A percentile compares a stretch with the other conserved stretches of the same genome.
These are phyloP conservation scores for Petrophora chlorosata DNA, from an alignment of 2,888 invertebrate genomes.

Conservation along the genomic window DNA sequence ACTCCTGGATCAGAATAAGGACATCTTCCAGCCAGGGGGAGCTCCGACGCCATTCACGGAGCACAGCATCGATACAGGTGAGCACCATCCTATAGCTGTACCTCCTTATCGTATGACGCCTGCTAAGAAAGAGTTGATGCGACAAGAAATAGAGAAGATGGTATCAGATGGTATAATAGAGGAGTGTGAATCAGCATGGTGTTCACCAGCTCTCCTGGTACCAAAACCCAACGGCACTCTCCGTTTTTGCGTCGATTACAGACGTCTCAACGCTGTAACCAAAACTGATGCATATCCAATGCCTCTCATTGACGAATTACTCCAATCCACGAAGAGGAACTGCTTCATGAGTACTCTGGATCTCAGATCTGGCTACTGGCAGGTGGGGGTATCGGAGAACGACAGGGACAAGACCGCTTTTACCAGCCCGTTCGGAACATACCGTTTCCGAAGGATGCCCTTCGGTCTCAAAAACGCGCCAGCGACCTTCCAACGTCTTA, in stretches of 20 bases:
- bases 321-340: no score
- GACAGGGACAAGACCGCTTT: no score
- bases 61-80: conserved; percentile 5
- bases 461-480: no score
- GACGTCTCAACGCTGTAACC: not conserved
- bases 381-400: no score
- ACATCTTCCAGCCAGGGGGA: no score
- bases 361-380: no score
- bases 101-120: conserved; percentile 4
- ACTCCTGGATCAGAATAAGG: no score
- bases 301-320: no score
- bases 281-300: conserved; percentile 1
- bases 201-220: conserved; percentile 50
- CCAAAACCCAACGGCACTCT: conserved; percentile 21
- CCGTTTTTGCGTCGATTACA: conserved; percentile 3
- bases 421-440: no score
- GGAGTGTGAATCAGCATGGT: conserved; percentile 55
- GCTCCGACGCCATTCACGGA: conserved; percentile 3
- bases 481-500: no score
- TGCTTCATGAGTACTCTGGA: no score
- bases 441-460: no score
- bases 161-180: conserved; percentile 38
- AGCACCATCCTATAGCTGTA: conserved; percentile 1
- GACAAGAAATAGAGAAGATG: not conserved
- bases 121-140: not conserved